Evolutionary conservation across 2,888 invertebrate genomes (phyloP).

Genomic region (Branchellion lobata): DNA sequence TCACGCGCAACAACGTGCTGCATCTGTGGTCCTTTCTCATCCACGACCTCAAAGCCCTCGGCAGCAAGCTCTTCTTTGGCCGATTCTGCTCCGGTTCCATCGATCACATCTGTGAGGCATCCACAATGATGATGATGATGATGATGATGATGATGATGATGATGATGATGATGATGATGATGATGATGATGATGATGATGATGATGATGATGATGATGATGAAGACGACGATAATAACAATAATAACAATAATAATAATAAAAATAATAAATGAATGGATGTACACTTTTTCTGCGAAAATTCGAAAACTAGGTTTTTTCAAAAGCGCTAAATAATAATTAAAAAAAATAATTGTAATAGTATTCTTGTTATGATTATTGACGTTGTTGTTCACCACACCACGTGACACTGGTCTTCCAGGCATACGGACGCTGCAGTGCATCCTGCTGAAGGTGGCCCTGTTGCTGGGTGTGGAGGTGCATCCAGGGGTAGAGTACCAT

Average conservation of each 20-base stretch:
- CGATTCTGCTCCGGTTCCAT: constrained; percentile 98
- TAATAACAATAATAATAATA: no score
- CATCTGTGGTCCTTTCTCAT: constrained; percentile 98
- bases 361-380: no score
- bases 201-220: constrained; percentile 24
- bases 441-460: constrained; percentile 91
- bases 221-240: no score
- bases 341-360: no score
- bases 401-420: no score
- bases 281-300: no score
- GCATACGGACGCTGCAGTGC: constrained; percentile 89
- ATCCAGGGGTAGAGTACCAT: constrained; percentile 88
- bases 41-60: constrained; percentile 85
- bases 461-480: constrained; percentile 89
- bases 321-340: no score
- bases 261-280: no score
- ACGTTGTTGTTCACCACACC: no score
- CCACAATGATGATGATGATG: constrained; percentile 36
- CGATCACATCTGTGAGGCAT: constrained; percentile 98
- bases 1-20: constrained; percentile 81
- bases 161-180: constrained; percentile 34
- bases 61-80: constrained; percentile 96
- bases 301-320: no score
- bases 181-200: constrained; percentile 33
- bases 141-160: constrained; percentile 36